These are phyloP conservation scores for Chrysocyon brachyurus DNA, from an alignment of 2,797 vertebrate genomes.

Conservation along the genomic window DNA sequence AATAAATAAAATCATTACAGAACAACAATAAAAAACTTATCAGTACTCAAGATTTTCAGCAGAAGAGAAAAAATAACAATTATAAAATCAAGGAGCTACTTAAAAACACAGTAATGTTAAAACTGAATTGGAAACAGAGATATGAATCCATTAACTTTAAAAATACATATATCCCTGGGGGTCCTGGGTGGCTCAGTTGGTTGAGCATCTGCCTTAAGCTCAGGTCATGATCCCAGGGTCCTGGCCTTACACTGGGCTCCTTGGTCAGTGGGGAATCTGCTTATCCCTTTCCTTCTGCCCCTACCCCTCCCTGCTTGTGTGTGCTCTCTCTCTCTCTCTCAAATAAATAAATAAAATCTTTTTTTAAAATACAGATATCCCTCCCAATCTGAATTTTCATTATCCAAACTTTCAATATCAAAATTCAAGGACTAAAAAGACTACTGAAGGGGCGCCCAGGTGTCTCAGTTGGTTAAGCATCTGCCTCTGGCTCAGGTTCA, in stretches of 20 bases:
- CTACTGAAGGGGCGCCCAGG: too few relatives aligned
- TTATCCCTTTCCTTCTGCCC: neutral
- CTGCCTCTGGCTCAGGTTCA: too few relatives aligned
- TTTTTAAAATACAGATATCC: neutral
- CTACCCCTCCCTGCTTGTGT: neutral
- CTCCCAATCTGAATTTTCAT: conserved; percentile 46
- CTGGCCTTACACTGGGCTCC: neutral
- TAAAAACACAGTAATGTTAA: conserved; percentile 55
- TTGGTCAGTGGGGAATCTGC: neutral
- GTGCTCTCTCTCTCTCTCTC: neutral
- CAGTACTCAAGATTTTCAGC: conserved; percentile 17
- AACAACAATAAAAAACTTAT: neutral
- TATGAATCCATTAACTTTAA: neutral
- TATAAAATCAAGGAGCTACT: conserved; percentile 58
- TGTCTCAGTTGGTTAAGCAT: too few relatives aligned
- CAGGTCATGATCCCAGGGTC: neutral
- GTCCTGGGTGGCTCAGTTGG: neutral
- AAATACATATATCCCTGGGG: neutral
- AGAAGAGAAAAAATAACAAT: conserved; percentile 54
- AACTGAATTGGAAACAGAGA: conserved; percentile 10
- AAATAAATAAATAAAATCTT: neutral
- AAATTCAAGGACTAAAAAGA: conserved; percentile 52
- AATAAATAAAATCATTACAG: neutral
- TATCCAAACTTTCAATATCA: conserved; percentile 6
- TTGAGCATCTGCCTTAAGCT: neutral